A percentile compares a stretch with the other conserved stretches of the same genome.
Conservation (phyloP, 2,113 vertebrate species). For the Seriola rivoliana region DNA sequence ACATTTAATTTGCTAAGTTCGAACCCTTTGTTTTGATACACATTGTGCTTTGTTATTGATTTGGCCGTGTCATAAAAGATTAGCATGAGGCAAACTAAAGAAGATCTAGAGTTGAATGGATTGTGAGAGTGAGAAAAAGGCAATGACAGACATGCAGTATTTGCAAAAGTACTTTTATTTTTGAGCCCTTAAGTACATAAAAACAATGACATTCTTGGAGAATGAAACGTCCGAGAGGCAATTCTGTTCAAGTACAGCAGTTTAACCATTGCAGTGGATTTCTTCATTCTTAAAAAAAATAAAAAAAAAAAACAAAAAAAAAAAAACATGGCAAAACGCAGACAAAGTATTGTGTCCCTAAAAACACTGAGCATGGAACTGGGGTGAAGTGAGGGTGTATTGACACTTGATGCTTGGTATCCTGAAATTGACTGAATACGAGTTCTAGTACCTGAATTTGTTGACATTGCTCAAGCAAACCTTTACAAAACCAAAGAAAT, state of each 20-base stretch:
- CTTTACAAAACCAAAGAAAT: conserved; percentile 12
- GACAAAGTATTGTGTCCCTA: background rate
- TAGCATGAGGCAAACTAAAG: background rate
- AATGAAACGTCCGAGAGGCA: conserved; percentile 25
- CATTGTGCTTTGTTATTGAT: background rate
- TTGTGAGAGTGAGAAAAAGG: background rate
- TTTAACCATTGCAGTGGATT: conserved; percentile 40
- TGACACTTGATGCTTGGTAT: background rate
- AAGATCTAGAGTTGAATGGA: no score
- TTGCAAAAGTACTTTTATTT: conserved; percentile 74
- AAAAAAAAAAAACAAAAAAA: background rate
- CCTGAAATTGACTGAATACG: background rate
- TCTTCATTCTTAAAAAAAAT: conserved; percentile 56
- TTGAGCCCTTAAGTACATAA: conserved; percentile 61
- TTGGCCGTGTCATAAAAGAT: no score
- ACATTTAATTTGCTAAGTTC: background rate
- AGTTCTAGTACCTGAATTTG: conserved; percentile 56
- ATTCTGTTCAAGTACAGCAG: conserved; percentile 58
- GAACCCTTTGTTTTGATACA: background rate
- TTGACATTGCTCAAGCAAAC: conserved; percentile 19
- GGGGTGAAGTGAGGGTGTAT: background rate
- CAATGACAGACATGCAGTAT: background rate
- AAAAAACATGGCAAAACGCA: background rate
- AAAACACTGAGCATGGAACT: background rate
- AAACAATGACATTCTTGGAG: conserved; percentile 45